Conservation (phyloP, 2,113 vertebrate genomes). For the Thomomys bottae region DNA sequence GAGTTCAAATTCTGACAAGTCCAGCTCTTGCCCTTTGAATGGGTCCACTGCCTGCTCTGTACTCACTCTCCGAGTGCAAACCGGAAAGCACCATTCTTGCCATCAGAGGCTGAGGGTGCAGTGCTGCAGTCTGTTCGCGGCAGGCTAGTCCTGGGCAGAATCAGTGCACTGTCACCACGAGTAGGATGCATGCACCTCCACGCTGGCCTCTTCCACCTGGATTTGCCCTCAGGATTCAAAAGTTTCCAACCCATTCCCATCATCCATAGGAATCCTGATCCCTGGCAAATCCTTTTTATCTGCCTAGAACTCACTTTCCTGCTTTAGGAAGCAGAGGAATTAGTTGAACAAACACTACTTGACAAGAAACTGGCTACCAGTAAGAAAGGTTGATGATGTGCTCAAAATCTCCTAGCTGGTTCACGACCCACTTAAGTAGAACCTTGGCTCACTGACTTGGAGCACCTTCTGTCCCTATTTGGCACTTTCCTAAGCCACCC, state of each 20-base stretch:
- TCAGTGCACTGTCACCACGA: background rate
- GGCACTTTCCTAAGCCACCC: too few relatives aligned
- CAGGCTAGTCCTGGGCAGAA: background rate
- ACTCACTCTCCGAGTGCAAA: background rate
- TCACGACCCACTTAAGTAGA: background rate
- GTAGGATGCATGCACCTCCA: too few relatives aligned
- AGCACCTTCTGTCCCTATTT: background rate
- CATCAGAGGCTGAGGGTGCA: background rate
- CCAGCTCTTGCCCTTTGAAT: conserved; percentile 28
- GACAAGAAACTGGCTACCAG: background rate
- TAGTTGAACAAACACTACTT: conserved; percentile 32
- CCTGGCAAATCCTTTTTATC: background rate
- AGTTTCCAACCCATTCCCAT: background rate
- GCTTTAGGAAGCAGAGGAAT: background rate
- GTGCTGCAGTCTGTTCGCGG: background rate
- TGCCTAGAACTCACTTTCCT: background rate
- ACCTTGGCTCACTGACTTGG: background rate
- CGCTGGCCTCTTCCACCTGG: too few relatives aligned
- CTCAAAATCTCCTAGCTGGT: background rate
- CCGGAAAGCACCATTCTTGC: background rate
- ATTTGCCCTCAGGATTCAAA: background rate
- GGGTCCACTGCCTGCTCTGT: background rate
- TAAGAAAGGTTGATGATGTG: background rate
- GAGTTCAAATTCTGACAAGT: background rate
- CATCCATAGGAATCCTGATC: background rate